Evolutionary conservation across 2,888 invertebrate species (phyloP).

Genomic region (Piscicola geometra): DNA sequence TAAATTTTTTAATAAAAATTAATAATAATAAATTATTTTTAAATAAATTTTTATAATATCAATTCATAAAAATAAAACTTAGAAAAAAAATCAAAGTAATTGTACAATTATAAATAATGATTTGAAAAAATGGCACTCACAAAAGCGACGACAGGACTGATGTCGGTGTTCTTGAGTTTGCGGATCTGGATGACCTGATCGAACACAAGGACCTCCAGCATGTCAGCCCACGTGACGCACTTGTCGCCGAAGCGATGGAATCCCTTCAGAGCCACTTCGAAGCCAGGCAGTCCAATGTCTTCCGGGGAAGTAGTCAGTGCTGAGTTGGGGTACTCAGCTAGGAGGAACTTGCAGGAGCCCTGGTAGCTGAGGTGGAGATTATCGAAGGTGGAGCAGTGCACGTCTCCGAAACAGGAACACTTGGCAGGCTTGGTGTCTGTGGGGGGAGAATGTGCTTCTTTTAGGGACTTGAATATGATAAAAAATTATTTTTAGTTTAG

Average conservation of each 20-base stretch:
- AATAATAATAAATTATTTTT: no score
- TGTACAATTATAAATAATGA: neutral
- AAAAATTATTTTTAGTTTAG: neutral
- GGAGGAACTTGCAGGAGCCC: constrained; percentile 11
- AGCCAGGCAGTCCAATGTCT: neutral
- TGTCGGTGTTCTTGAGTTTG: neutral
- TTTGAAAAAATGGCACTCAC: neutral
- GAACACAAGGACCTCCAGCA: neutral
- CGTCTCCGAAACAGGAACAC: constrained; percentile 7
- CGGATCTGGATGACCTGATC: neutral
- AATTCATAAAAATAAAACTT: no score
- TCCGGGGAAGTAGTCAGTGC: neutral
- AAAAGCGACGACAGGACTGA: neutral
- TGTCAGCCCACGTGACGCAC: neutral
- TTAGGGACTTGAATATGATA: neutral
- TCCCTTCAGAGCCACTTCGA: neutral
- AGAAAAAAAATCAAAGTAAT: neutral
- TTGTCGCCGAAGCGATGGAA: neutral
- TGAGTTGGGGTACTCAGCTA: neutral
- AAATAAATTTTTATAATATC: no score
- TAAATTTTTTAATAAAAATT: no score
- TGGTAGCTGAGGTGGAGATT: constrained; percentile 20
- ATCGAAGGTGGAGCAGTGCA: constrained; percentile 23
- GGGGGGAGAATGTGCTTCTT: neutral
- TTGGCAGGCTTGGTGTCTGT: constrained; percentile 15